Conservation (phyloP, 2,888 invertebrate genomes). For the Epinotia ramella region DNA sequence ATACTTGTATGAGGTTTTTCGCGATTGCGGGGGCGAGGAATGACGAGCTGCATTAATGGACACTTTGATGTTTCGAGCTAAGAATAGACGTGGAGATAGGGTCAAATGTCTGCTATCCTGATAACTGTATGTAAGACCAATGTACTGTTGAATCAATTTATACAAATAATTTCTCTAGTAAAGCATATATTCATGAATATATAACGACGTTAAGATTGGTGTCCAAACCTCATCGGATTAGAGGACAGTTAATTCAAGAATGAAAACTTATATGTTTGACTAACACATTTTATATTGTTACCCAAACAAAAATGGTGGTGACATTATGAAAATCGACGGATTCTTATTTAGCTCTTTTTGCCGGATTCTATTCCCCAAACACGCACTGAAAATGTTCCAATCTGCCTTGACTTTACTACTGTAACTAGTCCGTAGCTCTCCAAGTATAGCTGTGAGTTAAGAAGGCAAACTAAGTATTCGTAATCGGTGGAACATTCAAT, state of each 20-base stretch:
- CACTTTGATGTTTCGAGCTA: slow-evolving; percentile 27
- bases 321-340: too few relatives aligned
- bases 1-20: slow-evolving; percentile 42
- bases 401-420: neutral
- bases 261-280: too few relatives aligned
- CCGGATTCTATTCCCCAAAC: neutral
- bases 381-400: neutral
- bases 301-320: too few relatives aligned
- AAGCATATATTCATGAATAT: neutral
- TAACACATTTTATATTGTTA: too few relatives aligned
- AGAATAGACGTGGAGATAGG: slow-evolving; percentile 24
- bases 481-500: neutral
- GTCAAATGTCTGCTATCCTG: slow-evolving; percentile 20
- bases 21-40: slow-evolving; percentile 58
- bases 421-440: too few relatives aligned
- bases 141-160: neutral
- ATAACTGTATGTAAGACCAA: neutral
- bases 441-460: neutral
- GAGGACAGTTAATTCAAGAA: neutral
- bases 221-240: neutral
- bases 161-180: neutral
- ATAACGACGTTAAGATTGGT: neutral
- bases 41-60: slow-evolving; percentile 26
- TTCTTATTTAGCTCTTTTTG: too few relatives aligned
- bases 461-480: neutral